Evolutionary conservation across 2,113 vertebrate genomes (phyloP), one percentile per base, ranked within the genome.

Genomic region (Hypocryptadius cinnamomeus): DNA sequence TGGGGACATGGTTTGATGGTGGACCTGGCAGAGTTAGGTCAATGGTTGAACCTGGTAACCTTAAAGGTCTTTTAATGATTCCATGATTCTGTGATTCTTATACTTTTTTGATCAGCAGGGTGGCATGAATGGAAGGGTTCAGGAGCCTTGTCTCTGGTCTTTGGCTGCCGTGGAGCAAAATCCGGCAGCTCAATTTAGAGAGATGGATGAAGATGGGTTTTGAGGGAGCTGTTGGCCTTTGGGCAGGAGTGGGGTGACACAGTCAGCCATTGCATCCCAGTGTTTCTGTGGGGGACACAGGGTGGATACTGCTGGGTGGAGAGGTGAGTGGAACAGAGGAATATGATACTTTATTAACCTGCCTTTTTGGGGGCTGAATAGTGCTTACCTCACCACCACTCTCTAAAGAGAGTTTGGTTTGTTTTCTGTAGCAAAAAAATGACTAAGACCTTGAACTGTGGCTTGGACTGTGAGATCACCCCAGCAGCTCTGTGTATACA

Each of bases 81-180:
- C 30, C 40, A 6, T 30, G 42, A 27, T 23, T 72, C 27, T 23
- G 10, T 65, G 28, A 66, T n/a, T 53, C 53, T 40, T 53, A n/a
- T 5, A n/a, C 7, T 10, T n/a, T 59, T 68, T n/a, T n/a, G 11
- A 0, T 40, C 57, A 59, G 70, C 31, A 27, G 9, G 7, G 5
- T 40, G 47, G 21, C n/a, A 37, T 2, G 4, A 57, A 22, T 10
- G 9, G 74, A 35, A 25, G 0, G 0, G 40, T 47, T 61, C 18
- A 6, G 0, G 2, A 24, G 24, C 37, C 35, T 59, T 39, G 6
- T 53, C 13, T 65, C 70, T 3, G 3, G 16, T 39, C 31, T 65
- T 53, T 3, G 3, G 24, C 42, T 35, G 31, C 42, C 7, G 3
- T 3, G 2, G 39, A 64, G 23, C 16, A 54, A 39, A 37, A 48